Conservation (phyloP, 2,797 vertebrate genomes). For the Gymnothorax reevesii region DNA sequence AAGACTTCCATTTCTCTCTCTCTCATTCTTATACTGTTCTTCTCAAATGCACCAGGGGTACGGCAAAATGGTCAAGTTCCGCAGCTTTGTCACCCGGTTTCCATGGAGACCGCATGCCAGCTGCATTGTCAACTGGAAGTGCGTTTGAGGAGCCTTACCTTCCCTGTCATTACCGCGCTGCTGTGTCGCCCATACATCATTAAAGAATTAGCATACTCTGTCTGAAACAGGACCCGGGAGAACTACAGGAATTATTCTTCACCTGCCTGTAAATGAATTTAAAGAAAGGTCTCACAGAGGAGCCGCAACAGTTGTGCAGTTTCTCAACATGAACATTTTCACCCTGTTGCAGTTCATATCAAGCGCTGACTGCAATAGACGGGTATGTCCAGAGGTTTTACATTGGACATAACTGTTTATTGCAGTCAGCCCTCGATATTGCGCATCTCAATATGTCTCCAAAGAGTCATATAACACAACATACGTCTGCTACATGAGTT, state of each 20-base stretch:
- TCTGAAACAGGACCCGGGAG: neutral
- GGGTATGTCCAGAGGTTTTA: too few species aligned
- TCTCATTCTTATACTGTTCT: slow-evolving; percentile 35
- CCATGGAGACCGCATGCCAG: slow-evolving; percentile 67
- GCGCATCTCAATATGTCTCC: neutral
- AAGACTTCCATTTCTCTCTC: slow-evolving; percentile 24
- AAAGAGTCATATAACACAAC: neutral
- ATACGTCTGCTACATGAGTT: neutral
- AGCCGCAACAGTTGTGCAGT: neutral
- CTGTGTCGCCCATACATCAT: slow-evolving; percentile 47
- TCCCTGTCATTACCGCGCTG: slow-evolving; percentile 48
- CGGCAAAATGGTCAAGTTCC: slow-evolving; percentile 62
- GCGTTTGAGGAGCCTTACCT: slow-evolving; percentile 44
- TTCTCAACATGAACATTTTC: neutral
- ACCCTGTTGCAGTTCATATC: neutral
- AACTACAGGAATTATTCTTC: neutral
- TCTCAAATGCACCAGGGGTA: slow-evolving; percentile 28
- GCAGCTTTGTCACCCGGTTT: slow-evolving; percentile 60
- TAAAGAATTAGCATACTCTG: slow-evolving; percentile 11
- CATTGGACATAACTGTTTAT: neutral
- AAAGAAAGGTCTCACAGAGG: neutral
- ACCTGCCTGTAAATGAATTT: neutral
- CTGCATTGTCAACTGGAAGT: slow-evolving; percentile 51
- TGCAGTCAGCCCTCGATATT: too few species aligned
- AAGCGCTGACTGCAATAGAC: neutral